Base-by-base conservation (phyloP, 2,797 vertebrate species). In the Clarias pachynema region DNA sequence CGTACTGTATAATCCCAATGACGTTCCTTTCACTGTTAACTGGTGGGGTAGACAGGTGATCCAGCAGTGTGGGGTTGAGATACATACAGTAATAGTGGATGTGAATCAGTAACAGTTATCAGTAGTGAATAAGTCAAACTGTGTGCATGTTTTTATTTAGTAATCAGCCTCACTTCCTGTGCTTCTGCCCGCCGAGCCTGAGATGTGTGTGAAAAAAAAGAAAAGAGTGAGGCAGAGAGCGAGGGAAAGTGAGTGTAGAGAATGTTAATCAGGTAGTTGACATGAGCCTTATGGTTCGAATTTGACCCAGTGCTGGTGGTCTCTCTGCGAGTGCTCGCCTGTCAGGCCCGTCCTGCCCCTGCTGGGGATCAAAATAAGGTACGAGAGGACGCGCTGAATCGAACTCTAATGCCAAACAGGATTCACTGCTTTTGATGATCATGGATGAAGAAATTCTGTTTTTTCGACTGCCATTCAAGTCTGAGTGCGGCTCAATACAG, bases 181-280 rank as follows among this genome's bases (percentile, higher is more conserved):
- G 53, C 1, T 81, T 59, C 79, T 68, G n/a, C n/a, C 72, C 44
- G 2, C 44, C 2, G 10, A 56, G 15, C 72, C 44, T 53, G n/a
- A 75, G 44, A 53, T 14, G 56, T 57, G 62, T 65, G 75, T 44
- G 49, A 40, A 40, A 40, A 44, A 49, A 12, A 49, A 49, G 10
- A 49, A 12, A 44, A 44, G 73, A 34, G 62, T 4, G 24, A 24
- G 22, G 56, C 73, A 74, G 74, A 57, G 80, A 26, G 44, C 14
- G n/a, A 4, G 7, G 34, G 74, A 22, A 5, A 0, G 34, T 10
- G 8, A 65, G n/a, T 31, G 37, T 31, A 2, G 8, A 65, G 86
- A 88, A 90, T 90, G 73, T 85, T 86, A 89, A 90, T 89, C 82
- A 66, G 82, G 73, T 12, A 37, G 81, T 62, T 86, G 87, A 84